These are phyloP conservation scores for Limenitis camilla DNA, from an alignment of 2,888 invertebrate genomes.

Conservation along the genomic window DNA sequence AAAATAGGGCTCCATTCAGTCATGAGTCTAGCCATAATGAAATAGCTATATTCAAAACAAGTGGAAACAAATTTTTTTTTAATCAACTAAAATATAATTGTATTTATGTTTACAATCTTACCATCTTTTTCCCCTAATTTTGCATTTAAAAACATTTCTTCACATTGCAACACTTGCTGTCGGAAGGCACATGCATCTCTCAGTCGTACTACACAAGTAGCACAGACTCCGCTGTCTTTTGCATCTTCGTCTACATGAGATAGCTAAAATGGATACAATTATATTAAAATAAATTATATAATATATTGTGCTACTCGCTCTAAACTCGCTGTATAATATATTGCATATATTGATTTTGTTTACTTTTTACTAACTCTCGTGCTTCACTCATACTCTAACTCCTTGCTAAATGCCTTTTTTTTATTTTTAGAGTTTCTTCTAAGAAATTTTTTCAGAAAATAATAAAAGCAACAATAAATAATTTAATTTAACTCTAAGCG, in stretches of 20 bases:
- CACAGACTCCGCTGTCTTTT: conserved; percentile 55
- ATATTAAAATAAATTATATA: neutral
- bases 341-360: too few species aligned
- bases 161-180: conserved; percentile 57
- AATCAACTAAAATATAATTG: neutral
- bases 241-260: conserved; percentile 59
- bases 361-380: too few species aligned
- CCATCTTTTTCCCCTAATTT: conserved; percentile 46
- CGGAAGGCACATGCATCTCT: conserved; percentile 58
- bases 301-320: neutral
- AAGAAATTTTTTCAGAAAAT: too few species aligned
- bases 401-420: too few species aligned
- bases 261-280: conserved; percentile 34
- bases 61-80: too few species aligned
- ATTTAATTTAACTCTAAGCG: too few species aligned
- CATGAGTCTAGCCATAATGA: too few species aligned
- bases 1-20: too few species aligned
- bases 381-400: too few species aligned
- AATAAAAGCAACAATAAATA: too few species aligned
- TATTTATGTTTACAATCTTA: neutral
- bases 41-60: too few species aligned
- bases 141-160: conserved; percentile 58
- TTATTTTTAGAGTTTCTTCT: too few species aligned
- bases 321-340: neutral
- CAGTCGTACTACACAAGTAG: conserved; percentile 60